Percentiles rank a stretch among this genome's conserved stretches.
phyloP scores from a whole-genome alignment of 2,113 vertebrate genomes.

The Fulmarus glacialis region DNA sequence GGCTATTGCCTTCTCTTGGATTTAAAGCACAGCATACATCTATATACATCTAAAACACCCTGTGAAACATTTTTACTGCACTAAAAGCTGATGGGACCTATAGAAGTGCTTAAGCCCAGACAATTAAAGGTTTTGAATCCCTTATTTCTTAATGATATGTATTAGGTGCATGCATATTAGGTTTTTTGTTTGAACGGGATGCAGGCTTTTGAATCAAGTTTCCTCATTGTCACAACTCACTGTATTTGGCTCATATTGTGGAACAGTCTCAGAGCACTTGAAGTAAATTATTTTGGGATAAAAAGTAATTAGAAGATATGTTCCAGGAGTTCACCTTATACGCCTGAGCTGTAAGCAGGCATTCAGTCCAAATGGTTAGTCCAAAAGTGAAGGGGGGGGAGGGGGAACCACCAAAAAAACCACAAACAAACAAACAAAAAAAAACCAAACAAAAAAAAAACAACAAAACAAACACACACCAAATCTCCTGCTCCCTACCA shows the following conservation, averaged over 20 bases:
- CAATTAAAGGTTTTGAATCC: neutral
- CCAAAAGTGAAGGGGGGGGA: neutral
- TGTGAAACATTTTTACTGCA: neutral
- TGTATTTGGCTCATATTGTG: neutral
- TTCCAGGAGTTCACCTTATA: neutral
- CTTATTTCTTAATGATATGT: neutral
- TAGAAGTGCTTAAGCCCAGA: neutral
- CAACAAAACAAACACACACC: neutral
- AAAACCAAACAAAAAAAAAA: neutral
- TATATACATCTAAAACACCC: neutral
- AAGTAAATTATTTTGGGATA: neutral
- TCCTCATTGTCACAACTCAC: neutral
- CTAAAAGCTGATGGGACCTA: neutral
- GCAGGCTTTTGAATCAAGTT: no score
- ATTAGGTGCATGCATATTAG: neutral
- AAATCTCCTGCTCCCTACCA: neutral
- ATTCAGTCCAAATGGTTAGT: neutral
- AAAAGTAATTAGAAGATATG: neutral
- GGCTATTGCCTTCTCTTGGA: neutral
- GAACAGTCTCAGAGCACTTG: neutral
- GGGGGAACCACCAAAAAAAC: no score
- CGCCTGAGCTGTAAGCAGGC: neutral
- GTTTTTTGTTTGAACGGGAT: neutral
- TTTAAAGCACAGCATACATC: neutral
- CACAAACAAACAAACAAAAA: no score